These are phyloP conservation scores for Burhinus oedicnemus DNA, from an alignment of 2,113 vertebrate genomes.

Conservation along the genomic window DNA sequence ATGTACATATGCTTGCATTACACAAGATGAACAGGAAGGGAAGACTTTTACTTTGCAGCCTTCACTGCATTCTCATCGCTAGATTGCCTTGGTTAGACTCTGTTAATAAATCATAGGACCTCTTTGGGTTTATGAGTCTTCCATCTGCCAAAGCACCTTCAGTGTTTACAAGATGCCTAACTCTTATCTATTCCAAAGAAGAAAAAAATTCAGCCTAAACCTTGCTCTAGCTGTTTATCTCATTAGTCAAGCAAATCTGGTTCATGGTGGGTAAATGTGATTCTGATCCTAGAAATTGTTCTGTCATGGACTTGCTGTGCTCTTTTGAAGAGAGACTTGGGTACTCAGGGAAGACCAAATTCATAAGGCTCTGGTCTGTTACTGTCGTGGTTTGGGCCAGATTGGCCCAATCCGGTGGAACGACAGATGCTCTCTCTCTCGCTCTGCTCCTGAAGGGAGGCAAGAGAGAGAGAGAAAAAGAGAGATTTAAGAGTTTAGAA, in stretches of 20 bases:
- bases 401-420: no score
- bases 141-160: accelerated
- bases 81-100: neutral
- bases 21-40: neutral
- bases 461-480: no score
- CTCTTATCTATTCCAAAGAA: neutral
- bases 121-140: neutral
- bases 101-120: neutral
- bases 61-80: neutral
- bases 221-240: neutral
- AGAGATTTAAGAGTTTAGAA: no score
- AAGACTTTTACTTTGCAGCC: neutral
- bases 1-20: neutral
- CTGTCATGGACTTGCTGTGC: neutral
- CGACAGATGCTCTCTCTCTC: no score
- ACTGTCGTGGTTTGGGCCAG: no score
- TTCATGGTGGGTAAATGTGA: neutral
- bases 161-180: neutral
- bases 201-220: neutral
- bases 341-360: neutral
- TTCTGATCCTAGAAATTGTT: neutral
- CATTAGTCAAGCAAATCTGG: neutral
- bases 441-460: no score
- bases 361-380: neutral
- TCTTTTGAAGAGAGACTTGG: neutral